These are phyloP conservation scores for Lagopus leucura DNA, from an alignment of 2,113 vertebrate genomes.

Conservation along the genomic window DNA sequence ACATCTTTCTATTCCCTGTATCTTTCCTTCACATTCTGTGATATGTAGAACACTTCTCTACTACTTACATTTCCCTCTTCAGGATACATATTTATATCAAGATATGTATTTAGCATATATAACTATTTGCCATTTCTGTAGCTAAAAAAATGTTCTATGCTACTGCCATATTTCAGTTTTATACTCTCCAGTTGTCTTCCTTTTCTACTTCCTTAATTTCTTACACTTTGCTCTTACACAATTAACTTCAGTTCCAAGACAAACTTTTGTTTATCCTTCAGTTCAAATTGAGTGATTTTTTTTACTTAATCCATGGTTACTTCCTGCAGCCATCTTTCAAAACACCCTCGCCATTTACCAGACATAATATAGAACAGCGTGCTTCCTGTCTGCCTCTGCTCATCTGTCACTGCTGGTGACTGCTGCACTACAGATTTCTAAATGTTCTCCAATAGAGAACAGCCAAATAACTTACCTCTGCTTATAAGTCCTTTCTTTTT, in stretches of 20 bases:
- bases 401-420: neutral
- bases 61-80: neutral
- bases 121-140: neutral
- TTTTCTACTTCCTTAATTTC: neutral
- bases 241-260: neutral
- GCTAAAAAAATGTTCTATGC: neutral
- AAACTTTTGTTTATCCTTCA: neutral
- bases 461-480: neutral
- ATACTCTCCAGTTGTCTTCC: neutral
- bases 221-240: neutral
- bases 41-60: neutral
- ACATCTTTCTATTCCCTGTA: neutral
- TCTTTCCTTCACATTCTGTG: neutral
- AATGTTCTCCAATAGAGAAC: neutral
- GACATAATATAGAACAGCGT: neutral
- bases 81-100: neutral
- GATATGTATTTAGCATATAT: neutral
- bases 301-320: neutral
- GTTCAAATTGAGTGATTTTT: neutral
- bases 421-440: neutral
- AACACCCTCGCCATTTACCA: neutral
- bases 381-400: accelerated
- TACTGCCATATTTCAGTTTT: neutral
- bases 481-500: neutral
- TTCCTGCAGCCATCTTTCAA: neutral